These are phyloP conservation scores for Drosophila willistoni DNA, from an alignment of 1,140 invertebrate genomes.

Conservation along the genomic window DNA sequence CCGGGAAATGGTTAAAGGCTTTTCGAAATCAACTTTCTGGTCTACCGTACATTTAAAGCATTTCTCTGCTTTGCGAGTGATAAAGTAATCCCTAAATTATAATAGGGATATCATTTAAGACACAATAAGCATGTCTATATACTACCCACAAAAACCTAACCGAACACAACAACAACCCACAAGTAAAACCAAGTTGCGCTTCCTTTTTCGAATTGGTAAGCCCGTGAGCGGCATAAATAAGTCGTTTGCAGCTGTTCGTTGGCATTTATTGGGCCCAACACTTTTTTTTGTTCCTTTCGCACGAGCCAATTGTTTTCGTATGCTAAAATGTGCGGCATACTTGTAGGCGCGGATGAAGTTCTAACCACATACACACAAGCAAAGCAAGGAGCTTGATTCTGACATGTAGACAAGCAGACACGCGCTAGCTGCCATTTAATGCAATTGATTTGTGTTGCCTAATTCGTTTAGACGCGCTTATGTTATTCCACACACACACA, in stretches of 20 bases:
- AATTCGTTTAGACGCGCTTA: slow-evolving; percentile 63
- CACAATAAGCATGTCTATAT: slow-evolving; percentile 16
- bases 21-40: slow-evolving; percentile 7
- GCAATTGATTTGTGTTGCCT: slow-evolving; percentile 76
- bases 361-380: slow-evolving; percentile 36
- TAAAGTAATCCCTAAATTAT: slow-evolving; percentile 47
- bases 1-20: slow-evolving; percentile 14
- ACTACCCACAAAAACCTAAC: slow-evolving; percentile 1
- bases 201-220: background rate
- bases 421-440: slow-evolving; percentile 71
- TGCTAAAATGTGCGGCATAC: slow-evolving; percentile 37
- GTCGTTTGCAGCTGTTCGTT: slow-evolving; percentile 74
- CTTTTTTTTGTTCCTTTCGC: slow-evolving; percentile 19
- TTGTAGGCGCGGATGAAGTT: slow-evolving; percentile 20
- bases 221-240: slow-evolving; percentile 64
- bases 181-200: slow-evolving; percentile 5
- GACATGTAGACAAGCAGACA: slow-evolving; percentile 31
- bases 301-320: slow-evolving; percentile 58
- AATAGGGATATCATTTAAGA: slow-evolving; percentile 51
- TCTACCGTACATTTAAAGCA: background rate
- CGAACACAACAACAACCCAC: too few relatives aligned
- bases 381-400: background rate
- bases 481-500: slow-evolving; percentile 39
- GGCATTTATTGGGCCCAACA: slow-evolving; percentile 56
- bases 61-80: background rate